Base-by-base conservation (phyloP, 2,797 vertebrate genomes). In the Telmatherina bonti region DNA sequence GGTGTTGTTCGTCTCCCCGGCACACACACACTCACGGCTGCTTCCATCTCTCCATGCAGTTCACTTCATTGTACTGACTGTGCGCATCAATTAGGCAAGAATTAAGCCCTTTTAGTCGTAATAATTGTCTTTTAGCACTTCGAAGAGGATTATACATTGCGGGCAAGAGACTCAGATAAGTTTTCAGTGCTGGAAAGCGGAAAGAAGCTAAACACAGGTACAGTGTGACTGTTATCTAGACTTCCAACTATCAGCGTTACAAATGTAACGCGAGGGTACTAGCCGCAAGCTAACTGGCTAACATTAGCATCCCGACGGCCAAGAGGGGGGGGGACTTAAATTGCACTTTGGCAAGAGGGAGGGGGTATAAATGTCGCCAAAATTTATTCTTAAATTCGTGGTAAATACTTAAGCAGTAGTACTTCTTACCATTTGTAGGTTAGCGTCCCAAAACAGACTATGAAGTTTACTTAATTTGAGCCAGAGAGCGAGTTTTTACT, bases 241-340 rank as follows among this genome's bases (percentile, higher is more conserved):
- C 89, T 91, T 85, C 62, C 73, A 93, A 93, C 89, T 94, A 89
- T 56, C 76, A 71, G 71, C 92, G 92, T 93, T 93, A 92, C 89
- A 83, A 77, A 87, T 87, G 89, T 90, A 91, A 92, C 87, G 87
- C 62, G 65, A 54, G 72, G 69, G 78, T 73, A 80, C 73, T 79
- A 88, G 84, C 92, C 76, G 74, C 83, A 76, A 93, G 92, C 92
- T 90, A 92, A 83, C 80, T 7, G 71, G 92, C 92, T 93, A 93
- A 84, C 69, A 81, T 61, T 92, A 91, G 90, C 91, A 82, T 85
- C 85, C 72, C 76, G 27, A 41, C 70, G 72, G 62, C 72, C 66
- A 84, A 86, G 67, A 78, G 24, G 68, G n/a, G n/a, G 58, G 41
- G 31, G 57, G 74, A 81, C 77, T 85, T 69, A 54, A 52, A n/a